Percentiles rank a stretch among this genome's conserved stretches.
Evolutionary conservation across 2,888 invertebrate species (phyloP).

Genomic region (Limnephilus rhombicus): DNA sequence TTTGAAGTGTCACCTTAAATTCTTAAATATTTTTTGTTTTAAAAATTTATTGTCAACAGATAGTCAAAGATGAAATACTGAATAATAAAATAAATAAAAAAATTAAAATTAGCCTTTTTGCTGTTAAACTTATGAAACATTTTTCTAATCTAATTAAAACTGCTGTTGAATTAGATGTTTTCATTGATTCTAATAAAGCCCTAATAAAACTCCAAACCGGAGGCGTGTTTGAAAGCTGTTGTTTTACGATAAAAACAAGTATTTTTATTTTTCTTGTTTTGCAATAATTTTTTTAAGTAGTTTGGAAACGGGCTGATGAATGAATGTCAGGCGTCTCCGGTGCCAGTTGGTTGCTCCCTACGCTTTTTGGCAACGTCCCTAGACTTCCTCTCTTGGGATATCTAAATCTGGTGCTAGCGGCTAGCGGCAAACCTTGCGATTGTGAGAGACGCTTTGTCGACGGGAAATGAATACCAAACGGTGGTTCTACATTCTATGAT

Average conservation of each 20-base stretch:
- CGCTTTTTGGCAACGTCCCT: conserved; percentile 36
- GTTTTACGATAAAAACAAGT: no score
- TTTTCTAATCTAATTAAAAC: no score
- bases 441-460: conserved; percentile 42
- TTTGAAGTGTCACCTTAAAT: no score
- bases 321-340: neutral
- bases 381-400: conserved; percentile 33
- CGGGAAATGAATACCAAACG: conserved; percentile 8
- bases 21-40: no score
- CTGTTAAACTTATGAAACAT: no score
- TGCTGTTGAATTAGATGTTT: no score
- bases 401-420: conserved; percentile 41
- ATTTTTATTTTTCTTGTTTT: neutral
- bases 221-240: neutral
- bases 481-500: neutral
- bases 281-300: neutral
- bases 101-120: no score
- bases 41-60: no score
- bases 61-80: no score
- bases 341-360: conserved; percentile 29
- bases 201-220: neutral
- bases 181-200: no score
- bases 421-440: conserved; percentile 5
- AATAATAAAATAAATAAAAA: no score
- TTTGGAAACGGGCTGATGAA: neutral